A percentile compares a stretch with the other conserved stretches of the same genome.
phyloP scores from a whole-genome alignment of 2,888 invertebrate species.

The Mythimna ferrago region DNA sequence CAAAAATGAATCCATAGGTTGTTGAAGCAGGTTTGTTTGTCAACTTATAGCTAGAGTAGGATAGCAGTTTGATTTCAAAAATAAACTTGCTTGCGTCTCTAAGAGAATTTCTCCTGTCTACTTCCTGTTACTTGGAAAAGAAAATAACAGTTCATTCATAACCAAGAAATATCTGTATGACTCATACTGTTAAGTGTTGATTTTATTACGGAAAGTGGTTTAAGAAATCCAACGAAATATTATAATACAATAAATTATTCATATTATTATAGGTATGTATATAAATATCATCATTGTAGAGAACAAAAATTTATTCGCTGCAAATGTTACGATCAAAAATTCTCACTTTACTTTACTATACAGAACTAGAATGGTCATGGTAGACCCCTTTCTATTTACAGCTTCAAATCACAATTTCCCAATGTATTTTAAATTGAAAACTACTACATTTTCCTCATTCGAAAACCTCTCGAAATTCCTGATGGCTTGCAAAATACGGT shows the following conservation, averaged over 20 bases:
- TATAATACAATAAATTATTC: neutral
- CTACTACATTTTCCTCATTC: constrained; percentile 12
- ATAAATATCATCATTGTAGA: too few species aligned
- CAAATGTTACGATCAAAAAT: too few species aligned
- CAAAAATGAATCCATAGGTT: too few species aligned
- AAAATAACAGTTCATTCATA: neutral
- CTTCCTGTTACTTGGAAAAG: neutral
- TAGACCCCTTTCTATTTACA: neutral
- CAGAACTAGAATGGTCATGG: too few species aligned
- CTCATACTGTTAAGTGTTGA: too few species aligned
- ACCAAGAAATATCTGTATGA: neutral
- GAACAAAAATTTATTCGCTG: too few species aligned
- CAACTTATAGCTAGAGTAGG: too few species aligned
- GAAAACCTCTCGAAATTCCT: constrained; percentile 33
- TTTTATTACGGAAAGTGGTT: neutral
- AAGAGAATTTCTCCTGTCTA: neutral
- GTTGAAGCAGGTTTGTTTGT: neutral
- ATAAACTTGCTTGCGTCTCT: neutral
- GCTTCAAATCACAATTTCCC: neutral
- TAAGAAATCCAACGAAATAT: neutral
- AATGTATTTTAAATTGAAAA: constrained; percentile 27
- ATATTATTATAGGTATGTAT: neutral
- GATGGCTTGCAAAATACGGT: constrained; percentile 39
- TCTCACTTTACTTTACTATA: too few species aligned
- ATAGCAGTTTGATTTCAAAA: neutral